phyloP scores from a whole-genome alignment of 2,888 invertebrate species.

The Ectemnius continuus region DNA sequence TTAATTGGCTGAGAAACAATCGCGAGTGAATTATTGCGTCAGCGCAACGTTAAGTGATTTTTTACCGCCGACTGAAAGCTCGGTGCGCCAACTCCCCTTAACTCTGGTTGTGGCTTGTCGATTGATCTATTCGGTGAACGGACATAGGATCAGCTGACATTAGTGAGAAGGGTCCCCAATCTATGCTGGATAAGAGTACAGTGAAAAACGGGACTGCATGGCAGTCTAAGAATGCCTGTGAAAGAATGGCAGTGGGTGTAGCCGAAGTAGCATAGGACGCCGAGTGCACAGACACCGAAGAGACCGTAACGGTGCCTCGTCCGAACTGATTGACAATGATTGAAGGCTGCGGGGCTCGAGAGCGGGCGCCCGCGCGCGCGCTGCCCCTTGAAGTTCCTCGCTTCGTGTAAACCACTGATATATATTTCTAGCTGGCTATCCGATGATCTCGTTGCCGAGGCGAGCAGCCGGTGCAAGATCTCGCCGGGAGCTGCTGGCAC shows the following conservation, averaged over 20 bases:
- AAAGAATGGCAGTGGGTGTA: slow-evolving; percentile 61
- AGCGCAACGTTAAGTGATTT: too few relatives aligned
- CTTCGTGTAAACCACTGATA: slow-evolving; percentile 51
- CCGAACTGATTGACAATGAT: slow-evolving; percentile 71
- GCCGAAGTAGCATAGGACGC: slow-evolving; percentile 42
- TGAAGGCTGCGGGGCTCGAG: slow-evolving; percentile 62
- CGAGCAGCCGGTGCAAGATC: slow-evolving; percentile 11
- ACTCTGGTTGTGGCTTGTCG: too few relatives aligned
- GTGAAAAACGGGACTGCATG: slow-evolving; percentile 59
- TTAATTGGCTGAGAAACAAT: too few relatives aligned
- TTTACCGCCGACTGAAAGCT: too few relatives aligned
- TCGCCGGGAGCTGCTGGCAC: slow-evolving; percentile 38
- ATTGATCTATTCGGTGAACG: too few relatives aligned
- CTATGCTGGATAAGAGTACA: slow-evolving; percentile 34
- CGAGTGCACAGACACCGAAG: slow-evolving; percentile 42
- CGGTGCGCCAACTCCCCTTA: too few relatives aligned
- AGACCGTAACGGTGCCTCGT: slow-evolving; percentile 68
- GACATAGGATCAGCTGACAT: too few relatives aligned
- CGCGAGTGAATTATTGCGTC: too few relatives aligned
- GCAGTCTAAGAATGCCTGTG: slow-evolving; percentile 51
- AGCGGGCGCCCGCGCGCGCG: slow-evolving; percentile 33
- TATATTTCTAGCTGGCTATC: slow-evolving; percentile 45
- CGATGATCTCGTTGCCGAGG: slow-evolving; percentile 41
- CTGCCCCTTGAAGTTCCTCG: slow-evolving; percentile 27
- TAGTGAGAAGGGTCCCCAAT: slow-evolving; percentile 6